These are phyloP conservation scores for Muscidifurax raptorellus DNA, from an alignment of 1,140 invertebrate genomes.

Conservation along the genomic window DNA sequence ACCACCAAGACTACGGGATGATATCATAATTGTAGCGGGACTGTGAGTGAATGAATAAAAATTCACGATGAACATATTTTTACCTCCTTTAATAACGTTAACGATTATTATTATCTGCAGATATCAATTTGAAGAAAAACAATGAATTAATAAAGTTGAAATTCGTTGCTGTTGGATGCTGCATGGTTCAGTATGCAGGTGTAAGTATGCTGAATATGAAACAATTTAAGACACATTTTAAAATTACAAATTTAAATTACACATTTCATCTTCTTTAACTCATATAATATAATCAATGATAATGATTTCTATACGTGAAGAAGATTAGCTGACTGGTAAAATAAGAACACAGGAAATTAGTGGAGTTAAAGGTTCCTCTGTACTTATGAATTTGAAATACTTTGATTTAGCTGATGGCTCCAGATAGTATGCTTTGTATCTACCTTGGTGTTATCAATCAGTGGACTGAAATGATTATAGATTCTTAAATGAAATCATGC, in stretches of 20 bases:
- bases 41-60: not conserved
- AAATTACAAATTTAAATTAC: too few species aligned
- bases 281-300: not conserved
- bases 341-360: not conserved
- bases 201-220: too few species aligned
- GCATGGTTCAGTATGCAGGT: too few species aligned
- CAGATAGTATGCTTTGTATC: too few species aligned
- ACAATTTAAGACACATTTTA: too few species aligned
- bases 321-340: not conserved
- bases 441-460: too few species aligned
- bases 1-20: too few species aligned
- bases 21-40: not conserved
- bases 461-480: not conserved
- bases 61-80: conserved; percentile 1
- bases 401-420: too few species aligned
- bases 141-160: too few species aligned
- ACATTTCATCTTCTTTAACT: not conserved
- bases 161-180: too few species aligned
- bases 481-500: not conserved
- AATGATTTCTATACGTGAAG: not conserved
- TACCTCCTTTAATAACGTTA: not conserved
- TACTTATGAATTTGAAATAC: too few species aligned
- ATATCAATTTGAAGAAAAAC: not conserved
- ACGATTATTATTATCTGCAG: conserved; percentile 5
- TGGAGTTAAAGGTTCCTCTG: too few species aligned